A percentile compares a stretch with the other conserved stretches of the same genome.
phyloP scores from a whole-genome alignment of 2,797 vertebrate species.

The Dendrocincla fuliginosa region DNA sequence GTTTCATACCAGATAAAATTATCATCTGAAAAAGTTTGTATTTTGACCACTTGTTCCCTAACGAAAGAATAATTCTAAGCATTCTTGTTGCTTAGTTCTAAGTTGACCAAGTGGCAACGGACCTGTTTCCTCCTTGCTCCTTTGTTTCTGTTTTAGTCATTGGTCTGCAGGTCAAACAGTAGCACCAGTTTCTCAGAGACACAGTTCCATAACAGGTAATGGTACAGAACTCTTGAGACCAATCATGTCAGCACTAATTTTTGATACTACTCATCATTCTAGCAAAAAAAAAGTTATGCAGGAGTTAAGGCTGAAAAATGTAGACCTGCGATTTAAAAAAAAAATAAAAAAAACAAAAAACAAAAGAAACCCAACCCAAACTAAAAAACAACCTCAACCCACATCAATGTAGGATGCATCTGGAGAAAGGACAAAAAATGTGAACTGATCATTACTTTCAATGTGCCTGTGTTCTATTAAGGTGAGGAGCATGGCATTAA shows the following conservation, averaged over 20 bases:
- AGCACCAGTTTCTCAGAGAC: background rate
- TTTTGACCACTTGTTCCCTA: background rate
- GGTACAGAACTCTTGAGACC: background rate
- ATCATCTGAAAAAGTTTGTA: background rate
- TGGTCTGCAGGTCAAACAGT: background rate
- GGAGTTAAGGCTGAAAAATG: background rate
- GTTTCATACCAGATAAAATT: background rate
- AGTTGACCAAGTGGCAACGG: background rate
- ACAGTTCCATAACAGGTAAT: background rate
- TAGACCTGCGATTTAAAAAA: background rate
- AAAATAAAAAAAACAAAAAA: background rate
- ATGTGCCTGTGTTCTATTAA: background rate
- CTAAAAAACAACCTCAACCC: background rate
- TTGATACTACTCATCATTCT: background rate
- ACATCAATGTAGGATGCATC: background rate
- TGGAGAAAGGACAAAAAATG: background rate
- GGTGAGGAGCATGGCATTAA: background rate
- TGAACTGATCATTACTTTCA: background rate
- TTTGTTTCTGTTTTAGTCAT: background rate
- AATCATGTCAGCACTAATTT: background rate
- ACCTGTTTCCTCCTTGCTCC: background rate
- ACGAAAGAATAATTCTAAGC: background rate
- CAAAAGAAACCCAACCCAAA: background rate
- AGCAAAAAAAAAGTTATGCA: background rate
- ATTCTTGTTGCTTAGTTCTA: background rate